These are phyloP conservation scores for Chinchilla lanigera DNA, from an alignment of 2,113 vertebrate species.

Conservation along the genomic window DNA sequence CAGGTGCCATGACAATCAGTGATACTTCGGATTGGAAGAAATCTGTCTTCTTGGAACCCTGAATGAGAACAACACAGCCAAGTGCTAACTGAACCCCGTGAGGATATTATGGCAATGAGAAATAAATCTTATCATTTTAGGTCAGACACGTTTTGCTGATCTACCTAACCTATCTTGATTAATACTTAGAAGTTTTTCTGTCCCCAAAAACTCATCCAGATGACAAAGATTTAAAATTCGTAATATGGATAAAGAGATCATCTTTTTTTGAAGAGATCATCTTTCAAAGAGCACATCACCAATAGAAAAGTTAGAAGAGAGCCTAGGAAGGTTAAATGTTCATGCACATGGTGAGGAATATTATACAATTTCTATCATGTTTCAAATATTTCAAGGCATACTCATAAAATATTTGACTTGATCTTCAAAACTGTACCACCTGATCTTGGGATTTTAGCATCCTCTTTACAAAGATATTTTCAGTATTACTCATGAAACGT, in stretches of 20 bases:
- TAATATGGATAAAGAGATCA: neutral
- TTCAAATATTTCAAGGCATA: neutral
- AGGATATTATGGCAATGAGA: neutral
- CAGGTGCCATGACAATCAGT: too few species aligned
- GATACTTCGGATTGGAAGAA: neutral
- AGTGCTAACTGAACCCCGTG: neutral
- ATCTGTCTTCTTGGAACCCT: neutral
- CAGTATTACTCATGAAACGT: neutral
- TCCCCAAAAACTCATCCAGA: neutral
- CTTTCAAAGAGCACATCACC: neutral
- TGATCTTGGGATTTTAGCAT: neutral
- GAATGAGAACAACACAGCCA: neutral
- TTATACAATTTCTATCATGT: neutral
- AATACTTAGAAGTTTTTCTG: neutral
- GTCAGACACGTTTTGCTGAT: neutral
- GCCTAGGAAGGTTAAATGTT: neutral
- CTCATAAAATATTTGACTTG: neutral
- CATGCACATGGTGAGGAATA: neutral
- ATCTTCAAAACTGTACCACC: neutral
- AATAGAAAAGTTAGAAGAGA: neutral
- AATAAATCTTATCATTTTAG: neutral
- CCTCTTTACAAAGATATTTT: neutral
- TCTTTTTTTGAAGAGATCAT: neutral
- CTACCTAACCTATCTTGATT: neutral
- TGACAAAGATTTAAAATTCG: neutral